Conservation (phyloP, 2,113 vertebrate species). For the Nannobrachium achirus region DNA sequence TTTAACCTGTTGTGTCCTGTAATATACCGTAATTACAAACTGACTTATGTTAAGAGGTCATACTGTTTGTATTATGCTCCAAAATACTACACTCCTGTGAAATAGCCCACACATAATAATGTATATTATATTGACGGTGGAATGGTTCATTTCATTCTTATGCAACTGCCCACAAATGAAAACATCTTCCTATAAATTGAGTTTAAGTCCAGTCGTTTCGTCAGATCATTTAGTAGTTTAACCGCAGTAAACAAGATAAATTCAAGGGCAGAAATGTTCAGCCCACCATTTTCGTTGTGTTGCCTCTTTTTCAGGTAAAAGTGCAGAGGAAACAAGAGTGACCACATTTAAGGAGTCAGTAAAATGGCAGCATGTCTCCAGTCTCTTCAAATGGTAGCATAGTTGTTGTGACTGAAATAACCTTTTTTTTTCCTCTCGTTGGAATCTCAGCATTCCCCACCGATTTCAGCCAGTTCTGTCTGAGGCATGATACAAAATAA, state of each 20-base stretch:
- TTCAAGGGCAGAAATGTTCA: neutral
- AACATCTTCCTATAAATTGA: conserved; percentile 20
- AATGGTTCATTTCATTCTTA: conserved; percentile 6
- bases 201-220: conserved; percentile 34
- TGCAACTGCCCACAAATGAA: neutral
- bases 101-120: conserved; percentile 22
- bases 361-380: conserved; percentile 21
- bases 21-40: conserved; percentile 60
- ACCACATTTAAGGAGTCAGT: neutral
- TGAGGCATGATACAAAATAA: conserved; percentile 33
- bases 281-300: conserved; percentile 30
- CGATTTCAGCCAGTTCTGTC: conserved; percentile 10
- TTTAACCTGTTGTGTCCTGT: conserved; percentile 59
- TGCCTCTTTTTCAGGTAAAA: neutral
- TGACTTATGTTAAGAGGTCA: conserved; percentile 47
- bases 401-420: conserved; percentile 17
- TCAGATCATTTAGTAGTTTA: conserved; percentile 5
- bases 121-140: conserved; percentile 13
- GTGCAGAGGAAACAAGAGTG: neutral
- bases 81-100: conserved; percentile 19
- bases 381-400: conserved; percentile 34
- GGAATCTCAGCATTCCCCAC: conserved; percentile 7
- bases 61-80: conserved; percentile 51
- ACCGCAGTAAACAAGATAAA: conserved; percentile 41
- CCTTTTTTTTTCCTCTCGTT: conserved; percentile 14